A percentile compares a stretch with the other conserved stretches of the same genome.
These are phyloP conservation scores for Saturnia japonica DNA, from an alignment of 2,888 invertebrate genomes.

Conservation along the genomic window DNA sequence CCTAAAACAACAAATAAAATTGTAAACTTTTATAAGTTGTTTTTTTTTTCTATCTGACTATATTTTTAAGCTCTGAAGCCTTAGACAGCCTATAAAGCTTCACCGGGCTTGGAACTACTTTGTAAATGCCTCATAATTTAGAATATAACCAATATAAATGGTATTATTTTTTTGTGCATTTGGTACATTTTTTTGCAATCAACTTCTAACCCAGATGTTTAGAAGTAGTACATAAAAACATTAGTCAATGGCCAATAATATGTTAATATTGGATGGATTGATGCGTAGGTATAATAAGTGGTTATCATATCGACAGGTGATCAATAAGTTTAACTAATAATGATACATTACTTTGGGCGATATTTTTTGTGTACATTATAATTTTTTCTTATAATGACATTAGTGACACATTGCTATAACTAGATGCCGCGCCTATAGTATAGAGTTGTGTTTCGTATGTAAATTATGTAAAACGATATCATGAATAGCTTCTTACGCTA, in stretches of 20 bases:
- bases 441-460: not conserved
- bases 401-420: conserved; percentile 20
- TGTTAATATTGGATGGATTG: conserved; percentile 41
- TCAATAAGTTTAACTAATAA: conserved; percentile 47
- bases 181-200: not conserved
- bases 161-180: conserved; percentile 7
- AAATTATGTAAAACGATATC: not conserved
- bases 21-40: too few relatives aligned
- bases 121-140: too few relatives aligned
- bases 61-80: too few relatives aligned
- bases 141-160: not conserved
- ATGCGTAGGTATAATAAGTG: conserved; percentile 39
- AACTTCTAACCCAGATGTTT: not conserved
- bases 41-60: too few relatives aligned
- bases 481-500: not conserved
- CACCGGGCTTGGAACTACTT: too few relatives aligned
- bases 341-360: conserved; percentile 36
- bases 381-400: conserved; percentile 13
- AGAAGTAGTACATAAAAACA: not conserved
- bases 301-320: conserved; percentile 41
- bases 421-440: conserved; percentile 2
- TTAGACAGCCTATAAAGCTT: too few relatives aligned
- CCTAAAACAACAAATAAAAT: too few relatives aligned
- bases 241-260: conserved; percentile 13
- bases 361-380: conserved; percentile 30